Percentiles rank a stretch among this genome's conserved stretches.
Evolutionary conservation across 30 jellyfish, hydroid and myxozoan genomes (phyloP).

Genomic region (Aurelia coerulea): DNA sequence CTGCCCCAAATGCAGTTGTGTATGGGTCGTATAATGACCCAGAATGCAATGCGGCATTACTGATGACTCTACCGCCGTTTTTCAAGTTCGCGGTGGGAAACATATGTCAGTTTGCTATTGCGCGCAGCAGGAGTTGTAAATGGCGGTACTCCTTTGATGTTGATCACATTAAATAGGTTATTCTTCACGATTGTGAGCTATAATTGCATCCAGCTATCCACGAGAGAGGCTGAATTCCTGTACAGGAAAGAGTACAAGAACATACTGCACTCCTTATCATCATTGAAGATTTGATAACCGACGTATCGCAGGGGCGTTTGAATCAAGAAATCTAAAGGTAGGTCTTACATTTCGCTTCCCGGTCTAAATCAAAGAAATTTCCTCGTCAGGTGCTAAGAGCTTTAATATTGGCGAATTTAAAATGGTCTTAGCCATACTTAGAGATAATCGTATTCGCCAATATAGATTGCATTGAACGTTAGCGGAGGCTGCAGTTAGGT

Average conservation of each 20-base stretch:
- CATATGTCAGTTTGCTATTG: constrained; percentile 94
- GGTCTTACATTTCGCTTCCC: constrained; percentile 5
- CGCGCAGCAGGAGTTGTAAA: constrained; percentile 89
- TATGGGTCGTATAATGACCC: constrained; percentile 56
- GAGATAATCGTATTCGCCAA: constrained; percentile 72
- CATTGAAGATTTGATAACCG: neutral
- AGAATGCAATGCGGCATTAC: constrained; percentile 79
- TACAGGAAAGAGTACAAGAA: constrained; percentile 5
- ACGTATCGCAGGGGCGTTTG: constrained; percentile 3
- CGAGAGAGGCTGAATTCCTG: constrained; percentile 82
- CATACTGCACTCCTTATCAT: constrained; percentile 9
- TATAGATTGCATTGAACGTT: constrained; percentile 41
- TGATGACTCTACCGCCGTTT: constrained; percentile 83
- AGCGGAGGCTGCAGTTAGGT: constrained; percentile 45
- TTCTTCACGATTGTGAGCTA: constrained; percentile 72
- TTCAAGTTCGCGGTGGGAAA: constrained; percentile 94
- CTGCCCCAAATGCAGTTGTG: neutral
- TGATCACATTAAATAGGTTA: constrained; percentile 86
- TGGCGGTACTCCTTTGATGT: constrained; percentile 89
- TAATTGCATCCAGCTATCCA: constrained; percentile 82
- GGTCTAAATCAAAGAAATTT: constrained; percentile 15
- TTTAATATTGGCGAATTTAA: constrained; percentile 69
- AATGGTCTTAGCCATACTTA: constrained; percentile 77
- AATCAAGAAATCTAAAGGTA: constrained; percentile 39
- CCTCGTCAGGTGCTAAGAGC: constrained; percentile 85